Evolutionary conservation across 2,797 vertebrate genomes (phyloP).

Genomic region (Pterois miles): DNA sequence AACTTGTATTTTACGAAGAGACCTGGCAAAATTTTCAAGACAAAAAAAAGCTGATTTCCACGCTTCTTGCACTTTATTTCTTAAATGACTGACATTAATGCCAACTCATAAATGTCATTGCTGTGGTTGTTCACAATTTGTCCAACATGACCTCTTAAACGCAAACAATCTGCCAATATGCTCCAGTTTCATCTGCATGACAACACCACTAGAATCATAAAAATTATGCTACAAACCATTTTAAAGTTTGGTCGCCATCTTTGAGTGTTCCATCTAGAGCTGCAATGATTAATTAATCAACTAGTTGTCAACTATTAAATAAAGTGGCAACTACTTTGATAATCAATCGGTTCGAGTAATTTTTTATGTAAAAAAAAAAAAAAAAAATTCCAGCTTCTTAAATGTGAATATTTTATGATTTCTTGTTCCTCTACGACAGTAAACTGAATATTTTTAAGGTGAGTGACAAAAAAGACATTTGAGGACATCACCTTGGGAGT

Average conservation of each 20-base stretch:
- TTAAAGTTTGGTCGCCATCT: slow-evolving; percentile 21
- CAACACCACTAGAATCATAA: background rate
- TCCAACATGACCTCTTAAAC: background rate
- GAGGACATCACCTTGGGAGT: too few species aligned
- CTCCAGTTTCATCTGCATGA: background rate
- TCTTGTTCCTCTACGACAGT: too few species aligned
- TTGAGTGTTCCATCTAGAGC: background rate
- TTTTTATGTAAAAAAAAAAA: too few species aligned
- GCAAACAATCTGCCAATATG: background rate
- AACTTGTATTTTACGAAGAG: background rate
- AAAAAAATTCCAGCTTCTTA: too few species aligned
- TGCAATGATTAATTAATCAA: too few species aligned
- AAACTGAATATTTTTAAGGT: too few species aligned
- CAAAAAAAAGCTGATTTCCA: background rate
- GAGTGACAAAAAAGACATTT: too few species aligned
- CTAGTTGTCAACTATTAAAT: too few species aligned
- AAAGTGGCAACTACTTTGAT: too few species aligned
- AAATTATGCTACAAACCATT: background rate
- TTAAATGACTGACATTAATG: slow-evolving; percentile 8
- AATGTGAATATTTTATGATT: too few species aligned
- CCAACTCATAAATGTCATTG: slow-evolving; percentile 22
- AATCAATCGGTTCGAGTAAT: too few species aligned
- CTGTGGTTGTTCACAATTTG: slow-evolving; percentile 5
- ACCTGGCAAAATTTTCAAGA: background rate
- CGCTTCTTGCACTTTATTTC: background rate